A percentile compares a stretch with the other conserved stretches of the same genome.
Conservation (phyloP, 2,113 vertebrate genomes). For the Oreotragus oreotragus region DNA sequence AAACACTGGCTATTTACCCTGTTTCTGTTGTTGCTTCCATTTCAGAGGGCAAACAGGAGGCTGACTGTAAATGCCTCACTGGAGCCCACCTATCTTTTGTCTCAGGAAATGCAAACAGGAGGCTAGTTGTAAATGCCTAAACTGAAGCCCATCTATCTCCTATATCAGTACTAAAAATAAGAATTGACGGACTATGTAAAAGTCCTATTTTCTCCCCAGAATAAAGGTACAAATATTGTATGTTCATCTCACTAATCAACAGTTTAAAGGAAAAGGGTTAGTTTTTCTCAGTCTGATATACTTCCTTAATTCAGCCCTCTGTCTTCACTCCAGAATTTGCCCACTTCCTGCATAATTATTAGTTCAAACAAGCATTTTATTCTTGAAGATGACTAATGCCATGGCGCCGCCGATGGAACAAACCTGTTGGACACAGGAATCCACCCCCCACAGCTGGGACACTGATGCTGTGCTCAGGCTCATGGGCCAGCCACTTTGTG, state of each 20-base stretch:
- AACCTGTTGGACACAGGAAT: not conserved
- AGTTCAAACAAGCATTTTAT: not conserved
- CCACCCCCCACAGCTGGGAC: accelerated
- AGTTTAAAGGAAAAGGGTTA: not conserved
- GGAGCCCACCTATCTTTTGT: not conserved
- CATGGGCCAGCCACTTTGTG: accelerated
- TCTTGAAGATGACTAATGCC: not conserved
- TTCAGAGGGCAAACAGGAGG: not conserved
- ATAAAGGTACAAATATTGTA: not conserved
- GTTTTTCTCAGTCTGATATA: not conserved
- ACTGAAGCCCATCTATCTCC: not conserved
- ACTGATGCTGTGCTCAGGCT: accelerated
- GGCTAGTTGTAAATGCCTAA: not conserved
- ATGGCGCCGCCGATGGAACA: accelerated
- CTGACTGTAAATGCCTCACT: not conserved
- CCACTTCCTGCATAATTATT: not conserved
- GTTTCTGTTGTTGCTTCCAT: not conserved
- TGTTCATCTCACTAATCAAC: not conserved
- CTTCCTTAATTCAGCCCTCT: not conserved
- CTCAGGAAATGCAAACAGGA: not conserved
- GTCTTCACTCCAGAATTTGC: not conserved
- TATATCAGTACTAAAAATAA: not conserved
- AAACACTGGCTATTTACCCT: not conserved
- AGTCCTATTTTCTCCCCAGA: not conserved
- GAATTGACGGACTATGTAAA: not conserved